A percentile compares a stretch with the other conserved stretches of the same genome.
These are phyloP conservation scores for Cryptomyrus ogoouensis DNA, from an alignment of 2,113 vertebrate genomes.

Conservation along the genomic window DNA sequence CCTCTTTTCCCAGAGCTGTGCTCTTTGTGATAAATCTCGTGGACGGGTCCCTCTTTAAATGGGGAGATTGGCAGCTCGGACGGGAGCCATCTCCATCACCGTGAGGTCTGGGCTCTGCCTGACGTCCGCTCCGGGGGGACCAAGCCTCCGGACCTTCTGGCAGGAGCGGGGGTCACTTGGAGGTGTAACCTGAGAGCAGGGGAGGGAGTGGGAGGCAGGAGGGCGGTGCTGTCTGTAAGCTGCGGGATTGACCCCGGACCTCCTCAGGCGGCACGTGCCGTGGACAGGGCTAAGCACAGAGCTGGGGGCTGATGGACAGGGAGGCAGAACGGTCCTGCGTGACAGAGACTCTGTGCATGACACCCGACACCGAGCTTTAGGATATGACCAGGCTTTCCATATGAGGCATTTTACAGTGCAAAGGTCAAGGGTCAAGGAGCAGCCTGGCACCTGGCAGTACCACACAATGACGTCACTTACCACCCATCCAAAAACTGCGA, in stretches of 20 bases:
- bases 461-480: not conserved
- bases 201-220: constrained; percentile 19
- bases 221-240: constrained; percentile 51
- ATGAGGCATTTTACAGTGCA: not conserved
- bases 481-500: not conserved
- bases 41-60: constrained; percentile 81
- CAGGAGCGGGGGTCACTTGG: constrained; percentile 61
- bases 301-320: constrained; percentile 38
- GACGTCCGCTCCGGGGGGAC: constrained; percentile 55
- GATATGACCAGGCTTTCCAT: not conserved
- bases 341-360: constrained; percentile 30
- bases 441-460: not conserved
- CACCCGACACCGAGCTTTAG: constrained; percentile 39
- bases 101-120: constrained; percentile 64
- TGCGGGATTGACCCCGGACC: constrained; percentile 57
- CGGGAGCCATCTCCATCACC: constrained; percentile 58
- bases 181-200: constrained; percentile 62
- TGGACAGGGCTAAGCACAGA: constrained; percentile 32
- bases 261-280: constrained; percentile 53
- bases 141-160: constrained; percentile 60
- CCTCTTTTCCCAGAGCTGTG: constrained; percentile 74
- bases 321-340: not conserved
- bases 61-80: constrained; percentile 73
- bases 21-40: constrained; percentile 83
- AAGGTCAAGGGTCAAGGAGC: constrained; percentile 1